These are phyloP conservation scores for Dipodomys ordii DNA, from an alignment of 2,113 vertebrate species.

Conservation along the genomic window DNA sequence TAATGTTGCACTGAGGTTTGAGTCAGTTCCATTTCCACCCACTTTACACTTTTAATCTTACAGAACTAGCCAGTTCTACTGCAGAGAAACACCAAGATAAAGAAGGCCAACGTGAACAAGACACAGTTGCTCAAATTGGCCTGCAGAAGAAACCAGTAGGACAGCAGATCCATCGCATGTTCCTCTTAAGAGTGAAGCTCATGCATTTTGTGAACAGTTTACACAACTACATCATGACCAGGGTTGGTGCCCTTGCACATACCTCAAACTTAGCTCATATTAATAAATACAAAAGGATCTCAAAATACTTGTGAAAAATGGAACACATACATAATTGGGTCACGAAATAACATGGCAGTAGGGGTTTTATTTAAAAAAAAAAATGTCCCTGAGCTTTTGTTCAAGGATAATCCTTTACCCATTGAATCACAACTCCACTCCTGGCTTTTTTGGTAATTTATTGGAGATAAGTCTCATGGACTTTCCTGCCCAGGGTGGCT, in stretches of 20 bases:
- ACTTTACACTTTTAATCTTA: neutral
- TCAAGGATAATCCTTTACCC: too few relatives aligned
- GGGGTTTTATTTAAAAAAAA: too few relatives aligned
- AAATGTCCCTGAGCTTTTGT: too few relatives aligned
- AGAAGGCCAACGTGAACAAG: conserved; percentile 85
- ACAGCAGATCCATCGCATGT: conserved; percentile 97
- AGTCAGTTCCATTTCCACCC: neutral
- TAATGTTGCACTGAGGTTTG: too few relatives aligned
- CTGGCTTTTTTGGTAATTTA: too few relatives aligned
- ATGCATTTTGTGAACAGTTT: conserved; percentile 99
- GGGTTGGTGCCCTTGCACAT: conserved; percentile 86
- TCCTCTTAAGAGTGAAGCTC: conserved; percentile 96
- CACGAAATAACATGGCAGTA: neutral
- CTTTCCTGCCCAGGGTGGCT: too few relatives aligned
- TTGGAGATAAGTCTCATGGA: too few relatives aligned
- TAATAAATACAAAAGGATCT: neutral
- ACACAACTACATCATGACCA: conserved; percentile 99
- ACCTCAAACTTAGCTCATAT: neutral
- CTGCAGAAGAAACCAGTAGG: conserved; percentile 85
- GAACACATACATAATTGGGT: neutral
- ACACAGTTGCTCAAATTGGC: conserved; percentile 66
- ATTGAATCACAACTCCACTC: too few relatives aligned
- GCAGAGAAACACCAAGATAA: conserved; percentile 85
- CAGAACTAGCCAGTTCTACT: conserved; percentile 92
- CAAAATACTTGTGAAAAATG: neutral